phyloP scores from a whole-genome alignment of 2,113 vertebrate genomes.

The Actenoides hombroni region DNA sequence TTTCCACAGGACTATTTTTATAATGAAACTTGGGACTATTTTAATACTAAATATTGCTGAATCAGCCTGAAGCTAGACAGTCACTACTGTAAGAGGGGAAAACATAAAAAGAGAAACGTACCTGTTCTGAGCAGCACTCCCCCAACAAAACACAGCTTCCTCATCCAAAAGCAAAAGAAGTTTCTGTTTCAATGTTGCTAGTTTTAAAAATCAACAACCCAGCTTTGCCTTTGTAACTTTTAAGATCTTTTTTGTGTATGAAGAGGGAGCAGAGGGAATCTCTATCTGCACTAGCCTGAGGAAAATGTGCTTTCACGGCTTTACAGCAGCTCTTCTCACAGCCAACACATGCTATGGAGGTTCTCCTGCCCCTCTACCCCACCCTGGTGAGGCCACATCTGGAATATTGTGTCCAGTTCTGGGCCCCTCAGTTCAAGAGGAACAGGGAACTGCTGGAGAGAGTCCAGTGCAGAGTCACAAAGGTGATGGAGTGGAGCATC shows the following conservation, averaged over 20 bases:
- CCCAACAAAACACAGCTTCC: not conserved
- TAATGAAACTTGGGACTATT: not conserved
- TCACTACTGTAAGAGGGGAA: not conserved
- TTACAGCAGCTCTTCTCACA: not conserved
- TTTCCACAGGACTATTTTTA: not conserved
- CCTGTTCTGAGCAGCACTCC: not conserved
- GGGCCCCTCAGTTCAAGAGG: too few species aligned
- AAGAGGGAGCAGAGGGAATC: not conserved
- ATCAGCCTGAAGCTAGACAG: not conserved
- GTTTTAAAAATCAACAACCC: not conserved
- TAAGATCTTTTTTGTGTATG: not conserved
- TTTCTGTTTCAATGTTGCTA: not conserved
- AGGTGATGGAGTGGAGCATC: too few species aligned
- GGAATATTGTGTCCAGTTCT: too few species aligned
- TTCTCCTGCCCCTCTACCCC: too few species aligned
- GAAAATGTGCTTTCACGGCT: not conserved
- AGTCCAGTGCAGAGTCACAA: too few species aligned
- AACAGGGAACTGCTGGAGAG: too few species aligned
- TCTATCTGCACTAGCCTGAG: not conserved
- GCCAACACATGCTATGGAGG: rapidly evolving
- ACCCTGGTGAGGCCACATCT: too few species aligned
- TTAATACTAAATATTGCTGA: not conserved
- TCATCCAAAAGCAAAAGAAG: not conserved
- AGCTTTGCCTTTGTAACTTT: not conserved
- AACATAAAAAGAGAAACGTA: rapidly evolving